phyloP scores from a whole-genome alignment of 1,140 invertebrate species.

The Plectrocnemia conspersa region DNA sequence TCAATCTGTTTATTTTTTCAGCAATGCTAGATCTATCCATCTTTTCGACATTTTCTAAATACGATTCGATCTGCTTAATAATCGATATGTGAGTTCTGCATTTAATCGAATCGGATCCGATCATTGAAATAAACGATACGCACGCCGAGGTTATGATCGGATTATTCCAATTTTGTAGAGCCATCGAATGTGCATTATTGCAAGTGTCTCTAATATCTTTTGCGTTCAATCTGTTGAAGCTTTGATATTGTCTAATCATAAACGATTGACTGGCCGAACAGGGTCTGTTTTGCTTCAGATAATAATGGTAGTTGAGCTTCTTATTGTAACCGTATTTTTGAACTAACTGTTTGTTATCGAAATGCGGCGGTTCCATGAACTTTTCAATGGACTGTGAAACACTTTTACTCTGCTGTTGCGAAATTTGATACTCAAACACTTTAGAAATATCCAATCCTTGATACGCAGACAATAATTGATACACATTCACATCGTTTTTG shows the following conservation, averaged over 20 bases:
- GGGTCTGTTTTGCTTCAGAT: constrained; percentile 60
- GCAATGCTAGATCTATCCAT: constrained; percentile 41
- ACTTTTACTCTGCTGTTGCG: constrained; percentile 42
- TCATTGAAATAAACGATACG: constrained; percentile 60
- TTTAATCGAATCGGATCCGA: constrained; percentile 55
- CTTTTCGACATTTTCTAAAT: constrained; percentile 38
- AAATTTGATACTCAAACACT: constrained; percentile 54
- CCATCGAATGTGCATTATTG: constrained; percentile 54
- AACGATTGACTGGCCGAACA: constrained; percentile 56
- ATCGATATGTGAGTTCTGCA: constrained; percentile 56
- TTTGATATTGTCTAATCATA: constrained; percentile 47
- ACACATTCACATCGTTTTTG: constrained; percentile 52
- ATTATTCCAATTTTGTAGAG: constrained; percentile 54
- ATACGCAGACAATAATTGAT: constrained; percentile 54
- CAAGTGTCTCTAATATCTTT: constrained; percentile 52
- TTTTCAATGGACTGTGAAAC: not conserved
- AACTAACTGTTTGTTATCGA: constrained; percentile 52
- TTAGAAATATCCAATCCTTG: constrained; percentile 53
- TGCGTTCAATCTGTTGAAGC: constrained; percentile 46
- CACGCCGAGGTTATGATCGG: constrained; percentile 53
- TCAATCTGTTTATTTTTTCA: constrained; percentile 44
- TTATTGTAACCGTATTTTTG: constrained; percentile 58
- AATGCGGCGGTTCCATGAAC: constrained; percentile 51
- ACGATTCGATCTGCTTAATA: constrained; percentile 48
- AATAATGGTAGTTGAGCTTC: constrained; percentile 58